phyloP scores from a whole-genome alignment of 2,888 invertebrate genomes.

The Eudemis profundana region DNA sequence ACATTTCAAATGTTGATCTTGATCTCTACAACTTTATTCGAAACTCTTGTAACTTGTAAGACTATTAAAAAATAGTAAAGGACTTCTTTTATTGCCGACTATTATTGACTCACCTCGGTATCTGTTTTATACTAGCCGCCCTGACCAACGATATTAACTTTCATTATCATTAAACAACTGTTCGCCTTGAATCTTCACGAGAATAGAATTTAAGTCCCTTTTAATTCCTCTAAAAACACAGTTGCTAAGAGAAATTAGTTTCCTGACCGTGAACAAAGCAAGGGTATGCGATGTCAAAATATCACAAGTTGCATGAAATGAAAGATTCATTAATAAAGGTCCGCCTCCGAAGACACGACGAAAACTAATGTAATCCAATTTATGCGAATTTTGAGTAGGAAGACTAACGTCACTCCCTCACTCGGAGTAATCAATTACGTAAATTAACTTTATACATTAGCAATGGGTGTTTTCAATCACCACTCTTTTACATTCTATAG shows the following conservation, averaged over 20 bases:
- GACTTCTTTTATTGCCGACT: constrained; percentile 19
- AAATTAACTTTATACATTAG: background rate
- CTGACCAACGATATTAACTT: constrained; percentile 22
- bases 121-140: constrained; percentile 31
- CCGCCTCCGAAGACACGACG: constrained; percentile 1
- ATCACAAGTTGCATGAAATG: constrained; percentile 24
- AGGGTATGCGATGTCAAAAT: constrained; percentile 31
- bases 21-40: background rate
- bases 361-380: constrained; percentile 29
- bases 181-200: constrained; percentile 31
- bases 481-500: too few relatives aligned
- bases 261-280: constrained; percentile 28
- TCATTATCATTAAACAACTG: constrained; percentile 20
- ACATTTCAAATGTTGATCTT: constrained; percentile 13
- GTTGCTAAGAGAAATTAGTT: constrained; percentile 17
- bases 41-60: background rate
- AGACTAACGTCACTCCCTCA: constrained; percentile 1
- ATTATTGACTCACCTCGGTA: constrained; percentile 27
- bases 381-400: constrained; percentile 29
- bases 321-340: constrained; percentile 23
- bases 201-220: constrained; percentile 23
- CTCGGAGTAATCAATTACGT: background rate
- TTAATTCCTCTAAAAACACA: constrained; percentile 13
- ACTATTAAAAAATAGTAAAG: constrained; percentile 8
- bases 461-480: background rate